Evolutionary conservation across 2,797 vertebrate genomes (phyloP).

Genomic region (Phyllotis vaccarum): DNA sequence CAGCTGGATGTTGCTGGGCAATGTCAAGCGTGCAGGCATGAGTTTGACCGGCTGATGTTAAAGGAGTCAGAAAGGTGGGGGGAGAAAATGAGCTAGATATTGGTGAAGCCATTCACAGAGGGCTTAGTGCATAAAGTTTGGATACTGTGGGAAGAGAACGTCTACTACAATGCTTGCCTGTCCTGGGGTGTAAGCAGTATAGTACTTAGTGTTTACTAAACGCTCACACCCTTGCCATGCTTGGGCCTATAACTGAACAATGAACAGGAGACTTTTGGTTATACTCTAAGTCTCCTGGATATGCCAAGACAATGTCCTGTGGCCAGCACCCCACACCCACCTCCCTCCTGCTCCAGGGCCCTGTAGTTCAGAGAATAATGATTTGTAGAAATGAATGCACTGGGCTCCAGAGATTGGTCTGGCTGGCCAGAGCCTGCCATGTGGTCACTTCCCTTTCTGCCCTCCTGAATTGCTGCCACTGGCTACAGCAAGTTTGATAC

Average conservation of each 20-base stretch:
- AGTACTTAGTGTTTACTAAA: background rate
- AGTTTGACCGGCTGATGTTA: background rate
- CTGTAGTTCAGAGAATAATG: background rate
- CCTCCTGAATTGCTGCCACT: background rate
- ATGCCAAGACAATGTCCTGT: no score
- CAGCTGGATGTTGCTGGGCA: background rate
- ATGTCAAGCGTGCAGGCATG: background rate
- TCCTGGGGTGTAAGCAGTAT: background rate
- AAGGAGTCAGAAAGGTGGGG: background rate
- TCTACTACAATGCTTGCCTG: background rate
- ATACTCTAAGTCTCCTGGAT: background rate
- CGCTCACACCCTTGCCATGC: no score
- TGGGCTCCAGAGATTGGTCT: background rate
- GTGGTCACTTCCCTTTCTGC: background rate
- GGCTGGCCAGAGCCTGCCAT: background rate
- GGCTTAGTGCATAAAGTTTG: background rate
- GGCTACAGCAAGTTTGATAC: background rate
- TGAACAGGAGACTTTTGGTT: background rate
- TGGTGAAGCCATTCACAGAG: background rate
- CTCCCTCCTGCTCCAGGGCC: background rate
- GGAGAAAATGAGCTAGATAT: background rate
- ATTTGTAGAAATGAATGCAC: background rate
- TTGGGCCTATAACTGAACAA: background rate
- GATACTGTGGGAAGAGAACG: background rate
- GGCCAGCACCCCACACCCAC: background rate